These are phyloP conservation scores for Corythornis leucogaster DNA, from an alignment of 2,797 vertebrate species.

Conservation along the genomic window DNA sequence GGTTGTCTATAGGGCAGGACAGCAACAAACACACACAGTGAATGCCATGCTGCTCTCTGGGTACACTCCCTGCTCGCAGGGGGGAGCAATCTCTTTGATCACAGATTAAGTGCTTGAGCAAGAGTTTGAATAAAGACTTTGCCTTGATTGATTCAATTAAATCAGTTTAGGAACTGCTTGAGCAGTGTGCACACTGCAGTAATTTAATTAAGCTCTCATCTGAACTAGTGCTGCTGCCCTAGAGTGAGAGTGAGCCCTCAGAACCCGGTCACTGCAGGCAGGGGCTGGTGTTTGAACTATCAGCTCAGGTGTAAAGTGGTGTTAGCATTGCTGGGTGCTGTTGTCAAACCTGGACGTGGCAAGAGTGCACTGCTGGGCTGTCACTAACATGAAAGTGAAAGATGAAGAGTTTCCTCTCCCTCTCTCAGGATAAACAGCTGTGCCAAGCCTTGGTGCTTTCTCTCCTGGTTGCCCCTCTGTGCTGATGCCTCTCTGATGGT, in stretches of 20 bases:
- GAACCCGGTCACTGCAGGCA: neutral
- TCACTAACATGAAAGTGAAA: neutral
- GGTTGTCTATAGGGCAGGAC: neutral
- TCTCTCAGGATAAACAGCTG: neutral
- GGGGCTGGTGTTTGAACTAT: neutral
- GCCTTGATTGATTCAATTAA: neutral
- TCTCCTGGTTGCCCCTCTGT: neutral
- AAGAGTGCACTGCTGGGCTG: neutral
- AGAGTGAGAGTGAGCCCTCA: neutral
- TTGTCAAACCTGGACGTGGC: neutral
- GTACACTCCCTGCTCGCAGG: neutral
- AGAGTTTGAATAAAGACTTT: neutral
- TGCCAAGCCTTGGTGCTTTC: neutral
- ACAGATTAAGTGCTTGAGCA: neutral
- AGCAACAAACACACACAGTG: neutral
- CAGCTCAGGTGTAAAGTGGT: accelerated
- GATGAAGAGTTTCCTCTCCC: neutral
- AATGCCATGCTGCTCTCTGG: neutral
- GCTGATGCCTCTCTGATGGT: neutral
- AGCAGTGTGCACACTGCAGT: neutral
- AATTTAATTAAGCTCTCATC: neutral
- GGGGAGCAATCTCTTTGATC: neutral
- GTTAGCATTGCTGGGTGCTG: neutral
- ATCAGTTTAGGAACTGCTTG: neutral
- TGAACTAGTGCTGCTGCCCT: neutral